A percentile compares a stretch with the other conserved stretches of the same genome.
Evolutionary conservation across 2,888 invertebrate species (phyloP).

Genomic region (Parasteatoda lunata): DNA sequence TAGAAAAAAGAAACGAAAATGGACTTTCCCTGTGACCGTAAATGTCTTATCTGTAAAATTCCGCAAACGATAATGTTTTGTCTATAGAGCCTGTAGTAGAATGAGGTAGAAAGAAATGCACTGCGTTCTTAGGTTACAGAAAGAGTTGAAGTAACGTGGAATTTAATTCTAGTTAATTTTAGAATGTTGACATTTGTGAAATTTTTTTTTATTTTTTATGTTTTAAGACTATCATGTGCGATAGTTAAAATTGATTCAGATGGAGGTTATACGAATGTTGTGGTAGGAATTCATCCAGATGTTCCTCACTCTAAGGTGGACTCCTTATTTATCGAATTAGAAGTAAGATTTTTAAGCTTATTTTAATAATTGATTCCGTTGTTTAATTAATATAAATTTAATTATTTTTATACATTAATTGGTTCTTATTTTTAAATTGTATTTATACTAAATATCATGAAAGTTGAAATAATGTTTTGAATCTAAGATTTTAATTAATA

Average conservation of each 20-base stretch:
- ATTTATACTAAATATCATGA: no score
- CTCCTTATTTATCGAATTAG: conserved; percentile 3
- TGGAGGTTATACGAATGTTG: conserved; percentile 50
- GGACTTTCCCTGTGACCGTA: conserved; percentile 3
- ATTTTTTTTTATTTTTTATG: not conserved
- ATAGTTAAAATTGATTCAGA: conserved; percentile 37
- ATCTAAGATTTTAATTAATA: no score
- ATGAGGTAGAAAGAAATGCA: no score
- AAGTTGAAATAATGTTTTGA: no score
- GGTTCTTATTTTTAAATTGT: no score
- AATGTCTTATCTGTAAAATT: conserved; percentile 13
- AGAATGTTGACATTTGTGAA: not conserved
- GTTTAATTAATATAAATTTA: no score
- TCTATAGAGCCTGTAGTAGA: conserved; percentile 4
- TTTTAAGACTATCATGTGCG: conserved; percentile 8
- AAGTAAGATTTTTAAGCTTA: conserved; percentile 24
- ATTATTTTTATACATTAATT: no score
- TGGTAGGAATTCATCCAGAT: conserved; percentile 40
- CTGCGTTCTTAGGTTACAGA: not conserved
- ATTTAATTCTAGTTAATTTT: not conserved
- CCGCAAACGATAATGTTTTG: conserved; percentile 38
- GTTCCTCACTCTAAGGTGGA: conserved; percentile 16
- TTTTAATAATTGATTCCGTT: not conserved
- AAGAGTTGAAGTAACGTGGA: not conserved
- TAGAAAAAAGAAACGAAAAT: not conserved